Conservation (phyloP, 2,113 vertebrate species). For the Chiloscyllium plagiosum region DNA sequence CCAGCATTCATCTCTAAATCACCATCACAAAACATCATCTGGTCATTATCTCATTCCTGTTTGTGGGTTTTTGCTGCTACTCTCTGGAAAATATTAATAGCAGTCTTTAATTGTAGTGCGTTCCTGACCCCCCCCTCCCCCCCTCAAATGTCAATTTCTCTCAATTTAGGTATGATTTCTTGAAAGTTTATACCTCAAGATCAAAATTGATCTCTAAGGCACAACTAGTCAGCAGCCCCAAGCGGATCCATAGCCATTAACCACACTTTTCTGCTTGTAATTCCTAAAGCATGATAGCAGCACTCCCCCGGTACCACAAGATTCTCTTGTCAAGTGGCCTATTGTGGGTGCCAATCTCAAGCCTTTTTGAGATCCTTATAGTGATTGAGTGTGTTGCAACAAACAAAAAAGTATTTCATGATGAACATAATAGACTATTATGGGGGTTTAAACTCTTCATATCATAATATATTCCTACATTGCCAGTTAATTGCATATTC, state of each 20-base stretch:
- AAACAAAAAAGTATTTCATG: not conserved
- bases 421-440: not conserved
- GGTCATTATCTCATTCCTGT: too few relatives aligned
- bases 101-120: not conserved
- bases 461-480: not conserved
- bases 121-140: not conserved
- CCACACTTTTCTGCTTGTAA: not conserved
- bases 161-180: not conserved
- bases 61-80: too few relatives aligned
- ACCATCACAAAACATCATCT: too few relatives aligned
- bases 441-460: not conserved
- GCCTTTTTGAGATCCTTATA: not conserved
- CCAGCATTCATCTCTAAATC: too few relatives aligned
- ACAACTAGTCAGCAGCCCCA: not conserved
- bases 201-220: not conserved
- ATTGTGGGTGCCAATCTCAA: not conserved
- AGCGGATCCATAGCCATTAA: not conserved
- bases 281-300: not conserved
- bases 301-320: not conserved
- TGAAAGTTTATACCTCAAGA: not conserved
- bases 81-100: not conserved
- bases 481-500: not conserved
- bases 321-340: not conserved
- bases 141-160: not conserved
- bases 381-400: not conserved